These are phyloP conservation scores for Anniella stebbinsi DNA, from an alignment of 2,797 vertebrate species.

Conservation along the genomic window DNA sequence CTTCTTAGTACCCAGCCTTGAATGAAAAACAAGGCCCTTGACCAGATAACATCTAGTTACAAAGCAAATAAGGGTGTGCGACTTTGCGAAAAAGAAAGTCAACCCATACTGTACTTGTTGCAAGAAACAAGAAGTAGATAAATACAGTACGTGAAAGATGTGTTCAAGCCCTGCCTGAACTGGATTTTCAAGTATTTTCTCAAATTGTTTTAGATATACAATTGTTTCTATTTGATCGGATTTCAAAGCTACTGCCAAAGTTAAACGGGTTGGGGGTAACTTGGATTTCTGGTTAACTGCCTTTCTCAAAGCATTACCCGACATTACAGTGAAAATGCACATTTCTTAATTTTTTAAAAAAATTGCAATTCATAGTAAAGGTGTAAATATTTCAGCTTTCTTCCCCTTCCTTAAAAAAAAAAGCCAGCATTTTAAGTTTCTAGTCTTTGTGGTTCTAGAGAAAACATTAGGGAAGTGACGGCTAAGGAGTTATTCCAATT, in stretches of 20 bases:
- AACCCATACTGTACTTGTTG: not conserved
- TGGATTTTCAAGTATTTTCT: conserved; percentile 14
- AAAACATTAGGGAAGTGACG: not conserved
- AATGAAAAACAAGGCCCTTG: conserved; percentile 41
- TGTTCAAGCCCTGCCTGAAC: not conserved
- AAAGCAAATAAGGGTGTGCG: conserved; percentile 21
- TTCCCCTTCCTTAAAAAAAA: not conserved
- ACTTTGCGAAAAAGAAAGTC: not conserved
- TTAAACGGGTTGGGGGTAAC: not conserved
- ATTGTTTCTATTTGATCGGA: not conserved
- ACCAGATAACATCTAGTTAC: not conserved
- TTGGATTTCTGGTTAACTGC: not conserved
- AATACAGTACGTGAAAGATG: not conserved
- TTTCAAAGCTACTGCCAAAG: conserved; percentile 4
- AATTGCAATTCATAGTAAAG: not conserved
- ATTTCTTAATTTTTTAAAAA: not conserved
- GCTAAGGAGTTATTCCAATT: not conserved
- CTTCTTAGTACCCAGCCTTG: conserved; percentile 9
- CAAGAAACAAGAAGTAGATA: not conserved
- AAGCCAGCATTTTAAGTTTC: not conserved
- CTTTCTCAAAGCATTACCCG: not conserved
- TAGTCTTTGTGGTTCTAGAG: not conserved
- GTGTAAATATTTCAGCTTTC: not conserved
- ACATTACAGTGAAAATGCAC: not conserved
- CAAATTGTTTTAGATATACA: not conserved